phyloP scores from a whole-genome alignment of 2,888 invertebrate species.

The Perithous albicinctus region DNA sequence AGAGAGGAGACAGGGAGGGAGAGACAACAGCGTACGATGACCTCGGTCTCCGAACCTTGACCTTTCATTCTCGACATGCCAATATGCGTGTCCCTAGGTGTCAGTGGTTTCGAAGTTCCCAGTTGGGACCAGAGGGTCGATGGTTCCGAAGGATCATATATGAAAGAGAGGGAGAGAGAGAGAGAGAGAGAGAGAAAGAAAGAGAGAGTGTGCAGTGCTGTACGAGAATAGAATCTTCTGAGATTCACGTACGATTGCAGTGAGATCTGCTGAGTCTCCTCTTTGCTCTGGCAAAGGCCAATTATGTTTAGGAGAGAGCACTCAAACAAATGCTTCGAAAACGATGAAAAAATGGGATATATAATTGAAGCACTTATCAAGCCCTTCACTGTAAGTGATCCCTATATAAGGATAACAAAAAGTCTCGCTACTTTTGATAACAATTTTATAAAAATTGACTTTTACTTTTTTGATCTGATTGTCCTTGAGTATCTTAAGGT shows the following conservation, averaged over 20 bases:
- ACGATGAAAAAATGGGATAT: not conserved
- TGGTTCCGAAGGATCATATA: not conserved
- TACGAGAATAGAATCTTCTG: slow-evolving; percentile 26
- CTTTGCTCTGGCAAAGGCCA: not conserved
- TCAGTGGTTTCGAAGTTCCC: slow-evolving; percentile 2
- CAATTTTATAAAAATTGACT: too few relatives aligned
- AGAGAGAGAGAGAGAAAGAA: not conserved
- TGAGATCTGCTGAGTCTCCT: not conserved
- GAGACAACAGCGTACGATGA: not conserved
- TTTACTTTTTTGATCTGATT: too few relatives aligned
- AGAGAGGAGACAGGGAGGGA: not conserved
- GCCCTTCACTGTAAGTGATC: too few relatives aligned
- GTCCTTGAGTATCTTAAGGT: too few relatives aligned
- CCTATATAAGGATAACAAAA: too few relatives aligned
- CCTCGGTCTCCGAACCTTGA: slow-evolving; percentile 24
- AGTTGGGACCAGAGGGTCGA: slow-evolving; percentile 1
- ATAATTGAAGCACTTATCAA: too few relatives aligned
- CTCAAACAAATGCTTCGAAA: not conserved
- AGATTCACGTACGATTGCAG: slow-evolving; percentile 17
- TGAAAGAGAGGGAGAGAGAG: not conserved
- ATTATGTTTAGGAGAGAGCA: not conserved
- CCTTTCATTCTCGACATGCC: not conserved
- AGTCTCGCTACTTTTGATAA: too few relatives aligned
- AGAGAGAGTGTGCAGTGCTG: not conserved
- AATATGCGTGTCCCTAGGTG: not conserved